Evolutionary conservation across 2,888 invertebrate genomes (phyloP), one percentile per base, ranked within the genome.

Genomic region (Tetheella fluctuosa): DNA sequence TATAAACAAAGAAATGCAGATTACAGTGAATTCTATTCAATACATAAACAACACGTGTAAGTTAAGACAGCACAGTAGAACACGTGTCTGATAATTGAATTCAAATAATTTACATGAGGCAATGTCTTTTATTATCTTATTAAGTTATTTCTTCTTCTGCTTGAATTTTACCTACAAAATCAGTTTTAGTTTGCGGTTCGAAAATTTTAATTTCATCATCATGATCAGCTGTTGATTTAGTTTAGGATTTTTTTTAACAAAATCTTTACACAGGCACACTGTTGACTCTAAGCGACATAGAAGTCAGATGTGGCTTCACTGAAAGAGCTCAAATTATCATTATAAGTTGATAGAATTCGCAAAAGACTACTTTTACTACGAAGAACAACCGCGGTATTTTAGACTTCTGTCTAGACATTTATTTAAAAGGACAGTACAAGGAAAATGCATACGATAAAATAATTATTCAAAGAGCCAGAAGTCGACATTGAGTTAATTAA

Each of bases 1-100:
- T 48, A 20, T 48, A 48, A 48, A 48, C 48, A 48, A 48, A 48
- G 48, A 48, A 17, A 10, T 10, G 48, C 20, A 20, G 48, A 48
- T 10, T 20, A 8, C 48, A 48, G 48, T 48, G 48, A 20, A 20
- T 20, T 20, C n/a, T 20, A 48, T 48, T 1, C 10, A 48, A 48
- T 42, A 48, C 20, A 17, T 10, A 48, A 48, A 20, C 48, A 17
- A 48, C 48, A 48, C 48, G 48, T 48, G 48, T 48, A 1, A 20
- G 20, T 48, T 42, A 15, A 48, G 48, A 20, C 17, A 48, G 8
- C 17, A 17, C 20, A 20, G 0, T 6, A 1, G 37, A 17, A 48
- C 48, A 48, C 48, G 48, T 48, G 48, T 39, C n/a, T 5, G 48
- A 48, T 48, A 48, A 20, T 48, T 20, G 7, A 48, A 48, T 48